phyloP scores from a whole-genome alignment of 1,140 invertebrate genomes.

The Anastrepha obliqua region DNA sequence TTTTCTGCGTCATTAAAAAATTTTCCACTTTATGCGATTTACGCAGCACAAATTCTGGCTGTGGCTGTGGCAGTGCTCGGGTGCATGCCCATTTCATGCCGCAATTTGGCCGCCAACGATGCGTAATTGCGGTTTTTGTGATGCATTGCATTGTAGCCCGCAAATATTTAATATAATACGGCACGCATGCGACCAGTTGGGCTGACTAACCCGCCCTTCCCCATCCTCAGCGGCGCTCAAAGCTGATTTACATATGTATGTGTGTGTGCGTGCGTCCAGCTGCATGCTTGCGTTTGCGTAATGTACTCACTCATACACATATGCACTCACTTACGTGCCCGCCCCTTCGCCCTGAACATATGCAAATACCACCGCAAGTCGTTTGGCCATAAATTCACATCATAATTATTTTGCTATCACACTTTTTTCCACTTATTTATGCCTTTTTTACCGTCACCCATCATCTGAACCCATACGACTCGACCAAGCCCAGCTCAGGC shows the following conservation, averaged over 20 bases:
- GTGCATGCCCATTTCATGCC: not conserved
- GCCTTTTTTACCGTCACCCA: not conserved
- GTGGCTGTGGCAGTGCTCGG: not conserved
- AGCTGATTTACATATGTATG: too few species aligned
- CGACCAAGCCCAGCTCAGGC: too few species aligned
- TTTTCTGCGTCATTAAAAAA: constrained; percentile 13
- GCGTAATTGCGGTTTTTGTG: constrained; percentile 14
- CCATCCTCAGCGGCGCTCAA: too few species aligned
- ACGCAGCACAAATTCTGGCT: not conserved
- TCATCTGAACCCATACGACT: too few species aligned
- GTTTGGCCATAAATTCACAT: constrained; percentile 16
- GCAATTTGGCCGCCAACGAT: constrained; percentile 29
- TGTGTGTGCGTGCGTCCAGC: too few species aligned
- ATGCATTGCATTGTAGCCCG: not conserved
- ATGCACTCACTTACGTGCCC: not conserved
- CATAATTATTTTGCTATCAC: constrained; percentile 45
- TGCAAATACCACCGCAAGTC: constrained; percentile 9
- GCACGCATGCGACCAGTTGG: not conserved
- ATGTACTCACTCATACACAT: not conserved
- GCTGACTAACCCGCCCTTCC: not conserved
- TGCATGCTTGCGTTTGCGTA: not conserved
- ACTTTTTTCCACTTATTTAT: constrained; percentile 15
- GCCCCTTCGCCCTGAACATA: not conserved
- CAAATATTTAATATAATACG: not conserved
- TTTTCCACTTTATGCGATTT: not conserved